A percentile compares a stretch with the other conserved stretches of the same genome.
Evolutionary conservation across 2,113 vertebrate genomes (phyloP).

Genomic region (Meles meles): DNA sequence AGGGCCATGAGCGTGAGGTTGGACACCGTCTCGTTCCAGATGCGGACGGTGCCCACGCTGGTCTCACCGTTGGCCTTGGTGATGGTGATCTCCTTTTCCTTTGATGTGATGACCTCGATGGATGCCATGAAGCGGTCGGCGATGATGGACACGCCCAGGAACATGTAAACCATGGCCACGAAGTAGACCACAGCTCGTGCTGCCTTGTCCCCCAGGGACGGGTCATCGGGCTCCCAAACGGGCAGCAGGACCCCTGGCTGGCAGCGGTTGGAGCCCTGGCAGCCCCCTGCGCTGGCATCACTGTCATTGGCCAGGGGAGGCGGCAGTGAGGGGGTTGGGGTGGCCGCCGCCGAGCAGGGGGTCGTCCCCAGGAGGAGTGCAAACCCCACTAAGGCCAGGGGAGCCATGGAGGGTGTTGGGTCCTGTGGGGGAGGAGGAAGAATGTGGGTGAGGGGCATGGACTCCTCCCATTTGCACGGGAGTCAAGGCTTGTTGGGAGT

Average conservation of each 20-base stretch:
- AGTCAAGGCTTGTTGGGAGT: background rate
- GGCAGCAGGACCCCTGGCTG: constrained; percentile 90
- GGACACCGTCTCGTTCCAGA: constrained; percentile 98
- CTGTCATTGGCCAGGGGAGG: constrained; percentile 65
- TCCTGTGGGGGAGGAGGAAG: constrained; percentile 25
- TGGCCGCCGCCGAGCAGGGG: constrained; percentile 51
- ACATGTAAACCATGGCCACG: constrained; percentile 96
- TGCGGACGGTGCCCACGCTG: constrained; percentile 92
- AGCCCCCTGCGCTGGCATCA: constrained; percentile 42
- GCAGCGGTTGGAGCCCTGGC: constrained; percentile 79
- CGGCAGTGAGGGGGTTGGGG: constrained; percentile 57
- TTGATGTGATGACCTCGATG: constrained; percentile 98
- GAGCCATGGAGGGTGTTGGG: constrained; percentile 35
- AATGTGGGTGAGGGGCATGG: background rate
- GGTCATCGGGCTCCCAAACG: constrained; percentile 88
- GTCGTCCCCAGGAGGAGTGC: constrained; percentile 59
- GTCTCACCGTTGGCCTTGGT: constrained; percentile 97
- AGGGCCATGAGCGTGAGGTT: constrained; percentile 95
- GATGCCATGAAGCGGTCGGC: constrained; percentile 99
- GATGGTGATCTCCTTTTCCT: constrained; percentile 98
- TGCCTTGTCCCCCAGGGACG: constrained; percentile 86
- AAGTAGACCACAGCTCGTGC: constrained; percentile 93
- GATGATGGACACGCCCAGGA: constrained; percentile 97
- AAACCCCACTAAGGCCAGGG: constrained; percentile 65
- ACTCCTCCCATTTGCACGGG: background rate